Percentiles rank a stretch among this genome's conserved stretches.
These are phyloP conservation scores for Phrynocephalus guinanensis DNA, from an alignment of 2,797 vertebrate species.

Conservation along the genomic window DNA sequence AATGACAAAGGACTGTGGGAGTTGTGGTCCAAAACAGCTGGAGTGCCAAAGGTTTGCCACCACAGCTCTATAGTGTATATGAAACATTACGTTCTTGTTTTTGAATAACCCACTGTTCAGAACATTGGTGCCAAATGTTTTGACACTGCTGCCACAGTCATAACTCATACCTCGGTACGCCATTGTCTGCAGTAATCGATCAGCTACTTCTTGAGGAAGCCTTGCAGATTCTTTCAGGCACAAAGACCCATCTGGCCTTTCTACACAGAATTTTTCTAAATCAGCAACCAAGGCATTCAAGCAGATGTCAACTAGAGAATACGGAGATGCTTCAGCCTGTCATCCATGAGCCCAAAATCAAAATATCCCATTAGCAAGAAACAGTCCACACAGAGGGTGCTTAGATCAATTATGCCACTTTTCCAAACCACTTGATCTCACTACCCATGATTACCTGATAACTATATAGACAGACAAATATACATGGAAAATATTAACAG, in stretches of 20 bases:
- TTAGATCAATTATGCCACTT: not conserved
- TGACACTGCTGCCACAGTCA: not conserved
- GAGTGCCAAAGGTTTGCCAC: no score
- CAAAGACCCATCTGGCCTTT: constrained; percentile 86
- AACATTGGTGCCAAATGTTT: not conserved
- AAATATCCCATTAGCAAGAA: not conserved
- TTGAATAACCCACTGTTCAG: not conserved
- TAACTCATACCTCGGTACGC: constrained; percentile 83
- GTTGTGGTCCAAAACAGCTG: no score
- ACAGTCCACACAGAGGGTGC: not conserved
- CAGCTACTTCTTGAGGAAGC: constrained; percentile 90
- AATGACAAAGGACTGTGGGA: no score
- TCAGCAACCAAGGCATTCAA: constrained; percentile 81
- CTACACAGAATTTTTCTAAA: constrained; percentile 84
- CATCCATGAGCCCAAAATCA: not conserved
- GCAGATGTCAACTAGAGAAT: constrained; percentile 82
- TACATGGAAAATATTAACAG: not conserved
- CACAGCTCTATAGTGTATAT: not conserved
- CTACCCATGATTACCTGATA: not conserved
- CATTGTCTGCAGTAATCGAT: constrained; percentile 87
- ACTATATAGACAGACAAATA: not conserved
- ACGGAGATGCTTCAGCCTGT: constrained; percentile 83
- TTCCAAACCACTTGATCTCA: not conserved
- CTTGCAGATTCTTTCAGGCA: constrained; percentile 86
- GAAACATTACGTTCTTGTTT: not conserved